A percentile compares a stretch with the other conserved stretches of the same genome.
phyloP scores from a whole-genome alignment of 2,797 vertebrate species.

The Ceryle rudis region DNA sequence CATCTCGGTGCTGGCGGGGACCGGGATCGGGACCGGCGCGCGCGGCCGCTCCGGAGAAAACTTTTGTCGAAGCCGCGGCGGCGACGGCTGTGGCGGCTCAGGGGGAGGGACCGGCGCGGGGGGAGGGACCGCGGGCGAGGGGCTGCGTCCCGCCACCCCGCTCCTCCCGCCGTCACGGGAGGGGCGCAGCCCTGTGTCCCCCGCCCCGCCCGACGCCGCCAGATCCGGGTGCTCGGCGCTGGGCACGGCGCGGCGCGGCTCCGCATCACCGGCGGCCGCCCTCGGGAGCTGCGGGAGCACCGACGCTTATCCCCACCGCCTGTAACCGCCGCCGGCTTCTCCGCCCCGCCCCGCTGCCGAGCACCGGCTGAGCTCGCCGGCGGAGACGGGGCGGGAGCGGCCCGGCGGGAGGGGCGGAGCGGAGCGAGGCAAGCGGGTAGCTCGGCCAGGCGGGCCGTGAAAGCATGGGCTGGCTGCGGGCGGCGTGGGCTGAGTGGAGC shows the following conservation, averaged over 20 bases:
- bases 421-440: background rate
- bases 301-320: too few relatives aligned
- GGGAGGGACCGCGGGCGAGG: background rate
- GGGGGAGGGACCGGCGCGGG: background rate
- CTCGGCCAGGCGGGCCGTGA: too few relatives aligned
- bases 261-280: background rate
- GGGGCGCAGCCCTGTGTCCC: background rate
- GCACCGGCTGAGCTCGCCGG: too few relatives aligned
- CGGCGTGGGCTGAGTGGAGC: background rate
- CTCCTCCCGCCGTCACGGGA: background rate
- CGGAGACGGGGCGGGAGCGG: background rate
- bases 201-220: background rate
- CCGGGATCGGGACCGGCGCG: background rate
- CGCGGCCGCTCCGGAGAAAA: slow-evolving; percentile 19
- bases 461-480: too few relatives aligned
- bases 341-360: too few relatives aligned
- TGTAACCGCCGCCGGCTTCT: too few relatives aligned
- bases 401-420: too few relatives aligned
- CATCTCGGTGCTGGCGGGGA: slow-evolving; percentile 20
- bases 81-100: background rate
- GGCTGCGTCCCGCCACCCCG: background rate
- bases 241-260: background rate
- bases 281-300: background rate
- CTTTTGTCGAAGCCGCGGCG: slow-evolving; percentile 39
- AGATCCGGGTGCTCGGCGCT: background rate